These are phyloP conservation scores for Panorpa germanica DNA, from an alignment of 2,888 invertebrate genomes.

Conservation along the genomic window DNA sequence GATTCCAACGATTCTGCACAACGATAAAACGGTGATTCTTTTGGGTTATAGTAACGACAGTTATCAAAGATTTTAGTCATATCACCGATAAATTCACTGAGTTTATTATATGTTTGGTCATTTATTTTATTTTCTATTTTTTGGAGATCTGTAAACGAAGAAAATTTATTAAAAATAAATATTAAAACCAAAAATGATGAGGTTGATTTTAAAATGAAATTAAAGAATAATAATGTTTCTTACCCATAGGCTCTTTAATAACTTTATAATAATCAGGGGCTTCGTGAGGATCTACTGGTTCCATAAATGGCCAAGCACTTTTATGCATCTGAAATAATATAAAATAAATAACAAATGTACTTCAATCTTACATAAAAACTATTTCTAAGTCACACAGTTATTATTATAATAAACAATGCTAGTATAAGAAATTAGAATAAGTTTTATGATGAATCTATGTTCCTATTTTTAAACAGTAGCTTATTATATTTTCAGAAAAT, in stretches of 20 bases:
- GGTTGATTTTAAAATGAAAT: conserved; percentile 7
- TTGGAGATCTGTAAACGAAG: conserved; percentile 59
- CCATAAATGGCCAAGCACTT: conserved; percentile 96
- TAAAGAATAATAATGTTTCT: conserved; percentile 21
- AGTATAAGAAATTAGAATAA: conserved; percentile 7
- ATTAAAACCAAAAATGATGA: conserved; percentile 7
- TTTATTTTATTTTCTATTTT: conserved; percentile 78
- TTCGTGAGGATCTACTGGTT: conserved; percentile 89
- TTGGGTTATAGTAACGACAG: conserved; percentile 93
- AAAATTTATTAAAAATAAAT: conserved; percentile 5
- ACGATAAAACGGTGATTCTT: conserved; percentile 88
- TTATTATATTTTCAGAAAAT: too few relatives aligned
- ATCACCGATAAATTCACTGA: conserved; percentile 92
- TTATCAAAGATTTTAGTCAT: conserved; percentile 98
- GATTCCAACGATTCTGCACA: conserved; percentile 91
- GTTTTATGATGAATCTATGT: too few relatives aligned
- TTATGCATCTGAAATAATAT: conserved; percentile 54
- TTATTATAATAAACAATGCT: conserved; percentile 8
- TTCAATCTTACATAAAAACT: conserved; percentile 9
- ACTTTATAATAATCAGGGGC: conserved; percentile 95
- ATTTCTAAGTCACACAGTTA: too few relatives aligned
- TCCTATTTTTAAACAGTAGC: too few relatives aligned
- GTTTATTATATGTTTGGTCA: conserved; percentile 61
- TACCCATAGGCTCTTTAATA: conserved; percentile 92
- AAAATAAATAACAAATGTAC: conserved; percentile 8